Conservation (phyloP, 2,797 vertebrate genomes). For the Dipus sagitta region DNA sequence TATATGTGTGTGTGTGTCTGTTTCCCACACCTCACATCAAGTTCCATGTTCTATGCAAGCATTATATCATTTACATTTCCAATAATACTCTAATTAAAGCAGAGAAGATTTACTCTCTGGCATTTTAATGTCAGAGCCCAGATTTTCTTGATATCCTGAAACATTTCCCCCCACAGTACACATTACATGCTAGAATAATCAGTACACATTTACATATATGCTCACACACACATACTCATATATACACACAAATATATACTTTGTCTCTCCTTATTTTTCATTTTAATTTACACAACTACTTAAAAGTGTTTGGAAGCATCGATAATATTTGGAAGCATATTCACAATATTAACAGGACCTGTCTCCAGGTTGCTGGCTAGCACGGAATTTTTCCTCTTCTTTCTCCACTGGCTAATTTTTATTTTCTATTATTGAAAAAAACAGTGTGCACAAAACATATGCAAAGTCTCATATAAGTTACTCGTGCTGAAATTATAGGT, state of each 20-base stretch:
- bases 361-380: background rate
- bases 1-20: background rate
- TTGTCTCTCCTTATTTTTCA: background rate
- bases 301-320: background rate
- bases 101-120: background rate
- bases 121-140: background rate
- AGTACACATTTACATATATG: background rate
- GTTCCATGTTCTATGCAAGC: background rate
- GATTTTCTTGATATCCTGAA: background rate
- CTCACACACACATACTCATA: background rate
- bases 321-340: background rate
- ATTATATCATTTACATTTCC: background rate
- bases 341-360: background rate
- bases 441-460: background rate
- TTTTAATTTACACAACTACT: background rate
- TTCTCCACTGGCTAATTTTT: background rate
- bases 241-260: background rate
- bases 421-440: slow-evolving; percentile 20
- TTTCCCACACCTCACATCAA: background rate
- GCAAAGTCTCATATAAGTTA: background rate
- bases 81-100: background rate
- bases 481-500: background rate
- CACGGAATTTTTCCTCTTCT: background rate
- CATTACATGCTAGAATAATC: background rate
- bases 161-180: background rate